A percentile compares a stretch with the other conserved stretches of the same genome.
phyloP scores from a whole-genome alignment of 2,888 invertebrate genomes.

The Pycnomerus fuliginosus region DNA sequence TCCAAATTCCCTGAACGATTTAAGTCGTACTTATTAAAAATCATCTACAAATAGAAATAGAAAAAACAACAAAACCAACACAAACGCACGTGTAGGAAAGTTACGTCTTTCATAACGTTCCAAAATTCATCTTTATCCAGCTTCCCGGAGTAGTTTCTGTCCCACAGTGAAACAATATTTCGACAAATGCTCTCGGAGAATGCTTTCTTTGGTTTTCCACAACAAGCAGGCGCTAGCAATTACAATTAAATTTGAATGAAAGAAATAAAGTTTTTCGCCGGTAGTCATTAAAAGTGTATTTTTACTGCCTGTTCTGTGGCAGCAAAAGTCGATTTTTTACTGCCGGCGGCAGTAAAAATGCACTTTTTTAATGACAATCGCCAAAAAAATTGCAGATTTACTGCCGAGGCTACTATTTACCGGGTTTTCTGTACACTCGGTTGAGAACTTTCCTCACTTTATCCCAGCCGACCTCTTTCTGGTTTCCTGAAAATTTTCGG shows the following conservation, averaged over 20 bases:
- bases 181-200: conserved; percentile 89
- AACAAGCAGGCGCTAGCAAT: conserved; percentile 10
- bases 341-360: no score
- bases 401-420: no score
- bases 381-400: no score
- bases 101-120: no score
- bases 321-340: no score
- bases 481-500: no score
- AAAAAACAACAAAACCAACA: no score
- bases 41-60: conserved; percentile 60
- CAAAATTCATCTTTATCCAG: no score
- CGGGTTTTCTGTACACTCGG: conserved; percentile 23
- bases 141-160: conserved; percentile 73
- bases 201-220: conserved; percentile 59
- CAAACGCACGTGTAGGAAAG: no score
- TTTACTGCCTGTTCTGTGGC: no score
- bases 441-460: conserved; percentile 89
- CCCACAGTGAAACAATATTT: conserved; percentile 90
- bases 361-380: no score
- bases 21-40: conserved; percentile 81
- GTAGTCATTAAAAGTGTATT: no score
- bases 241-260: conserved; percentile 39
- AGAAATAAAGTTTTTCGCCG: conserved; percentile 64
- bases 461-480: conserved; percentile 89
- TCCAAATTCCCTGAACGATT: conserved; percentile 77